Evolutionary conservation across 2,113 vertebrate species (phyloP).

Genomic region (Pica pica): DNA sequence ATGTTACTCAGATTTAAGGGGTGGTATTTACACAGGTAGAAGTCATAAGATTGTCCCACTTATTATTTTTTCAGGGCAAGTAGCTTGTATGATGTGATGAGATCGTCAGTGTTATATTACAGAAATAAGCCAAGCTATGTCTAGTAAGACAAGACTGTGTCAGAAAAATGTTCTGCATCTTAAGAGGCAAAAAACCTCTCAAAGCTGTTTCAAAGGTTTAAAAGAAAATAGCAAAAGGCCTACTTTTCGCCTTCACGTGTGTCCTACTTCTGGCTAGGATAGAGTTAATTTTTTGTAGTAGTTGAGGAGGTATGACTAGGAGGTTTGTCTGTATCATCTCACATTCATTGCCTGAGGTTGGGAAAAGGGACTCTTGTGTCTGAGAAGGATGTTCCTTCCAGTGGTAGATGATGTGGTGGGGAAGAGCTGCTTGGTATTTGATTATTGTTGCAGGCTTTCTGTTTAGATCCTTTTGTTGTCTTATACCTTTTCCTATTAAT

Average conservation of each 20-base stretch:
- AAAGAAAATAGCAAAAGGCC: neutral
- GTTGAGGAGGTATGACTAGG: neutral
- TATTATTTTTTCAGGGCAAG: neutral
- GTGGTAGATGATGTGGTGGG: neutral
- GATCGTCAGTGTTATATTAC: neutral
- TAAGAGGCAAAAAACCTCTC: neutral
- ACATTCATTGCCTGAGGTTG: neutral
- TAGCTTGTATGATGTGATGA: neutral
- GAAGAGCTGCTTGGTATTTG: neutral
- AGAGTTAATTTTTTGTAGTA: neutral
- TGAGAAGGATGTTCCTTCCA: fast-evolving
- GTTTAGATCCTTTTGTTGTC: neutral
- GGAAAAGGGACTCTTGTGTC: neutral
- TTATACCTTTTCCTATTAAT: neutral
- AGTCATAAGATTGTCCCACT: neutral
- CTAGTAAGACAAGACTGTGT: neutral
- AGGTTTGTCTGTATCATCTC: neutral
- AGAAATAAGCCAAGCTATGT: neutral
- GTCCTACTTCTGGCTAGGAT: neutral
- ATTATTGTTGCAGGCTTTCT: neutral
- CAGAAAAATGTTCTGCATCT: neutral
- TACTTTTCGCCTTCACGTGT: neutral
- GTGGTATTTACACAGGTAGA: neutral
- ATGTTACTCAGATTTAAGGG: neutral
- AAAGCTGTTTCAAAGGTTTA: neutral